Conservation (phyloP, 1,140 invertebrate genomes). For the Zaprionus capensis region DNA sequence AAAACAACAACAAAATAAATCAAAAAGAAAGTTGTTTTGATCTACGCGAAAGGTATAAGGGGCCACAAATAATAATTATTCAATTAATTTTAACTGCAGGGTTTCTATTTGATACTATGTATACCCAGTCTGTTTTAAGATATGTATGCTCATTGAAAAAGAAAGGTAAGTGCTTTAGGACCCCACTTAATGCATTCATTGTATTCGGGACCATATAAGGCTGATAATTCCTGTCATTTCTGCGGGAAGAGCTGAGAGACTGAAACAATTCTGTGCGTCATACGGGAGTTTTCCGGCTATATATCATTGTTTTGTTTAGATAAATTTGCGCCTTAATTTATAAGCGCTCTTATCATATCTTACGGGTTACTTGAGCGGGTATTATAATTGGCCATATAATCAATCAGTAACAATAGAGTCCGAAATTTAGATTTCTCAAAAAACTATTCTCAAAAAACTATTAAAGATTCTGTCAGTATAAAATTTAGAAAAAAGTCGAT, state of each 20-base stretch:
- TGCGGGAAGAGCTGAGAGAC: neutral
- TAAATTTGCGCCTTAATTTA: too few relatives aligned
- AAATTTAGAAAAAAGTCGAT: too few relatives aligned
- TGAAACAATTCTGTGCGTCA: too few relatives aligned
- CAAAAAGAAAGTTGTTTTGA: neutral
- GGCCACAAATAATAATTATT: neutral
- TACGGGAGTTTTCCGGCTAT: too few relatives aligned
- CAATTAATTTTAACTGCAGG: neutral
- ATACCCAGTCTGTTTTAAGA: neutral
- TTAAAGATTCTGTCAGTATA: too few relatives aligned
- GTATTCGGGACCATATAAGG: neutral
- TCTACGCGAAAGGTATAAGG: neutral
- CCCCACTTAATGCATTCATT: neutral
- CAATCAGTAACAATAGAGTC: too few relatives aligned
- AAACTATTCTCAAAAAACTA: too few relatives aligned
- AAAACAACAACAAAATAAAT: constrained; percentile 1
- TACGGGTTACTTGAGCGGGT: too few relatives aligned
- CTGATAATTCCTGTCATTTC: neutral
- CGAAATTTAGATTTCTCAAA: too few relatives aligned
- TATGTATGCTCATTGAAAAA: neutral
- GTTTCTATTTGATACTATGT: neutral
- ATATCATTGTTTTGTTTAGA: too few relatives aligned
- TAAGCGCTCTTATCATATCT: too few relatives aligned
- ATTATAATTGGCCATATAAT: too few relatives aligned
- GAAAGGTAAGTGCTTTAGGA: neutral